Conservation (phyloP, 37 sponge, comb jelly and placozoan species). For the Halisarca cf. caerulea region DNA sequence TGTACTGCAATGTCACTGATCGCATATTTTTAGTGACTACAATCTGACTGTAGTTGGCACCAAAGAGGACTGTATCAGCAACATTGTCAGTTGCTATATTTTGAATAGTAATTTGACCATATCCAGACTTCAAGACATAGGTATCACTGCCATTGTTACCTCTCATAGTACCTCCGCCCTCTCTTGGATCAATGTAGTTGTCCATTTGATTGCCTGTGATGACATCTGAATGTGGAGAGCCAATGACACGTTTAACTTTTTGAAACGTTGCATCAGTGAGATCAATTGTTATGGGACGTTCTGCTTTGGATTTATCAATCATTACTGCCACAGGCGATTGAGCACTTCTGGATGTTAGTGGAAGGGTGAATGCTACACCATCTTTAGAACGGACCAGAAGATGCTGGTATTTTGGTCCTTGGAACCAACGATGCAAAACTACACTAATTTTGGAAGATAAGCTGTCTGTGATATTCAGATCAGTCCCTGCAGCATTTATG, state of each 20-base stretch:
- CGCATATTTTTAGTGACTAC: too few species aligned
- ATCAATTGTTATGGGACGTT: too few species aligned
- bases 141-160: constrained; percentile 30
- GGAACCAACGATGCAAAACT: constrained; percentile 8
- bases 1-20: not conserved
- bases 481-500: too few species aligned
- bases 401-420: not conserved
- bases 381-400: not conserved
- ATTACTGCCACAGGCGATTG: not conserved
- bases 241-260: not conserved
- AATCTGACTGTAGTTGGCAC: not conserved
- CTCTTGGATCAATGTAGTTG: constrained; percentile 22
- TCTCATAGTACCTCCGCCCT: not conserved
- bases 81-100: constrained; percentile 18
- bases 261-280: too few species aligned
- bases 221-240: constrained; percentile 1
- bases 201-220: constrained; percentile 12
- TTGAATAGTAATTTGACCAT: not conserved
- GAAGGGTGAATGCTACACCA: too few species aligned
- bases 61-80: constrained; percentile 2
- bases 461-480: too few species aligned
- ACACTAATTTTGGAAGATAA: not conserved
- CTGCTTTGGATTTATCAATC: not conserved
- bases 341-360: too few species aligned
- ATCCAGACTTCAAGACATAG: constrained; percentile 14